phyloP scores from a whole-genome alignment of 2,113 vertebrate species.

The Myrmophylax atrothorax region DNA sequence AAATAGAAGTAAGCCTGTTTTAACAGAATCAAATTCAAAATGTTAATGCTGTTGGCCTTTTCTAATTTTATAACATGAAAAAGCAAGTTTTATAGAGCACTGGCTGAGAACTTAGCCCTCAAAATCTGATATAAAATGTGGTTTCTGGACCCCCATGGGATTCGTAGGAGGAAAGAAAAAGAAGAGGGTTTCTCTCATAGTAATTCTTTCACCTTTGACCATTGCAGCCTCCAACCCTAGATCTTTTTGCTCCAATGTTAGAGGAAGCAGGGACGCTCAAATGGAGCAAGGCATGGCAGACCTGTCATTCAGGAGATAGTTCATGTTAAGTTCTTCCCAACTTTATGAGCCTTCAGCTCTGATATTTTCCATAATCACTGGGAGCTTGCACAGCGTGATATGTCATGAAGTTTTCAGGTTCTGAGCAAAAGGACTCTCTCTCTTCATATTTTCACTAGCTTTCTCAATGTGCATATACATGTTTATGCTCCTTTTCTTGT shows the following conservation, averaged over 20 bases:
- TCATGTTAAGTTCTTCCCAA: neutral
- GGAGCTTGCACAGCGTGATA: neutral
- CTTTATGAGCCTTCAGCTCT: neutral
- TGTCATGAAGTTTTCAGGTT: neutral
- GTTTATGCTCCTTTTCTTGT: neutral
- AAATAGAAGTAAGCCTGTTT: neutral
- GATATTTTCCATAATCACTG: neutral
- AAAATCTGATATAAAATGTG: constrained; percentile 13
- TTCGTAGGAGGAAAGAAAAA: neutral
- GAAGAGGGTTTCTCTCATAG: neutral
- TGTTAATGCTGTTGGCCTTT: neutral
- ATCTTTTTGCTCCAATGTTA: neutral
- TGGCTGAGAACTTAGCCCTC: neutral
- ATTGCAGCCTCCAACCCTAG: neutral
- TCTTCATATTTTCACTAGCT: neutral
- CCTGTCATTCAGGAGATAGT: neutral
- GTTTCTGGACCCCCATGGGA: neutral
- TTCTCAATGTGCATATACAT: neutral
- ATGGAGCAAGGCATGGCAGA: neutral
- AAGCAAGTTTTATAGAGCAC: neutral
- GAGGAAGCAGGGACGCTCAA: neutral
- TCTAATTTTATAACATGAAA: constrained; percentile 2
- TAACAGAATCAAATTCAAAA: neutral
- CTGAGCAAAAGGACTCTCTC: neutral
- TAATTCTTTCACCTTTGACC: neutral